Conservation (phyloP, 2,797 vertebrate species). For the Ciconia nigra region DNA sequence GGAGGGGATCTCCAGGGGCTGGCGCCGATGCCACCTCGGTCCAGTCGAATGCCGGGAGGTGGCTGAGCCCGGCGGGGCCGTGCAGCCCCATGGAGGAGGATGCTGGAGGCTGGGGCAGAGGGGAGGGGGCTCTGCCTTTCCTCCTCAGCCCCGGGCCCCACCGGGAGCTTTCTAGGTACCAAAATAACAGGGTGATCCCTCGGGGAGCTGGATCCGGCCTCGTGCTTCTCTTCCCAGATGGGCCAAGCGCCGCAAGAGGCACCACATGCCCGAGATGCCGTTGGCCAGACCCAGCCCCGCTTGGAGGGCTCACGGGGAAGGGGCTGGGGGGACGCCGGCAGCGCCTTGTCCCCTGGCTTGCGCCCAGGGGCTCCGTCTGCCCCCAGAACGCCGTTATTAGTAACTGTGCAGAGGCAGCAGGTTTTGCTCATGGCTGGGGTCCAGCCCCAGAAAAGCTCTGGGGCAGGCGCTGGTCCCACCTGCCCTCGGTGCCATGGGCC, state of each 20-base stretch:
- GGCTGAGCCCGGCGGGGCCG: not conserved
- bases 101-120: not conserved
- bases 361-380: too few species aligned
- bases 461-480: not conserved
- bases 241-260: not conserved
- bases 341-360: too few species aligned
- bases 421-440: not conserved
- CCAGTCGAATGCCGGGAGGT: not conserved
- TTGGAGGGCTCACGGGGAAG: not conserved
- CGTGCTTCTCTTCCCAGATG: not conserved
- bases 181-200: not conserved
- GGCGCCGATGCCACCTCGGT: not conserved
- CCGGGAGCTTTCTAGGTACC: not conserved
- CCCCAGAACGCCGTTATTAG: not conserved
- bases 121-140: not conserved
- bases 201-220: not conserved
- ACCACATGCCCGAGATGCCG: accelerated
- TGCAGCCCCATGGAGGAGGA: not conserved
- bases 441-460: not conserved
- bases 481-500: not conserved
- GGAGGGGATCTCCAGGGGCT: not conserved
- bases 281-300: not conserved
- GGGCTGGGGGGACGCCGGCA: not conserved
- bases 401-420: not conserved
- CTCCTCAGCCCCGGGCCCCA: not conserved